Percentiles rank a stretch among this genome's conserved stretches.
These are phyloP conservation scores for Eonycteris spelaea DNA, from an alignment of 2,113 vertebrate species.

Conservation along the genomic window DNA sequence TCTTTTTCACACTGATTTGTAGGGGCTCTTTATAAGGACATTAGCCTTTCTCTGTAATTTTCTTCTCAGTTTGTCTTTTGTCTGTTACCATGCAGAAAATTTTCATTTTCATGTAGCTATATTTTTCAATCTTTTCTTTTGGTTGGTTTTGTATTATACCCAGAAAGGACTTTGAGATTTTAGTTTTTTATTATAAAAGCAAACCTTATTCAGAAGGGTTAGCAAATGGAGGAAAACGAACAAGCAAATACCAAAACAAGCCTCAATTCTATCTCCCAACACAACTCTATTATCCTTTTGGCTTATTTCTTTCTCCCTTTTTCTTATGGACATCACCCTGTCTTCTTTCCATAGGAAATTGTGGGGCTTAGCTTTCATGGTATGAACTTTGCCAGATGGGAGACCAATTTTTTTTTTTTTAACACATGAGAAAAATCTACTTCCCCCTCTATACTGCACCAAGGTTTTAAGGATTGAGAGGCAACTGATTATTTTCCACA, in stretches of 20 bases:
- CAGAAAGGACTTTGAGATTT: neutral
- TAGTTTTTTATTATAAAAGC: slow-evolving; percentile 1
- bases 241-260: neutral
- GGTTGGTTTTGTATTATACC: neutral
- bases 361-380: neutral
- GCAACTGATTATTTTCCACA: neutral
- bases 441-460: neutral
- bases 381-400: neutral
- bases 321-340: neutral
- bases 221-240: neutral
- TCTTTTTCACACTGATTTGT: neutral
- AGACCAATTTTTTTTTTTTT: neutral
- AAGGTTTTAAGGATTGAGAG: neutral
- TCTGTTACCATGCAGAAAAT: neutral
- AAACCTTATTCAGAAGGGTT: slow-evolving; percentile 2
- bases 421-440: neutral
- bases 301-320: neutral
- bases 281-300: neutral
- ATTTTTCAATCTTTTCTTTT: slow-evolving; percentile 30
- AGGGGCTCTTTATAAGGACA: neutral
- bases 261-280: neutral
- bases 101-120: neutral
- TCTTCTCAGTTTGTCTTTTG: neutral
- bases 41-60: neutral
- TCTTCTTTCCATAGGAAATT: neutral